Conservation (phyloP, 2,888 invertebrate genomes). For the Hemaris fuciformis region DNA sequence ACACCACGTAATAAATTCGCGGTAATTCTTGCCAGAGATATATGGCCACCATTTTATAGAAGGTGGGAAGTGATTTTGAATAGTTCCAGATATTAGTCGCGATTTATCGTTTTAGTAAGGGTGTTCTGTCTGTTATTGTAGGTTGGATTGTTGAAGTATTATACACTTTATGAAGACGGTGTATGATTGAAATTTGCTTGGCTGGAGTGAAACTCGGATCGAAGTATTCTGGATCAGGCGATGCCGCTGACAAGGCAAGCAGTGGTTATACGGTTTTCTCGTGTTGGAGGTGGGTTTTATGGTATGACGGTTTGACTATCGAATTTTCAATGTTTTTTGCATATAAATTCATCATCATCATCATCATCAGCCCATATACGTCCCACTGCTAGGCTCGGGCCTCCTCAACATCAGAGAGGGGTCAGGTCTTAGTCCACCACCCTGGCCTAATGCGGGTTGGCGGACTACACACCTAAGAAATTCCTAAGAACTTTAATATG, state of each 20-base stretch:
- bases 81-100: conserved; percentile 57
- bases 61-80: conserved; percentile 57
- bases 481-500: no score
- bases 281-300: neutral
- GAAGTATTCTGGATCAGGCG: neutral
- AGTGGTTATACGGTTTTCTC: neutral
- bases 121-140: neutral
- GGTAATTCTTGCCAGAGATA: conserved; percentile 40
- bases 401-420: no score
- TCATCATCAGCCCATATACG: no score
- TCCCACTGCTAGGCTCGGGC: no score
- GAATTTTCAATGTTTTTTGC: no score
- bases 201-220: neutral
- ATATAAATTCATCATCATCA: no score
- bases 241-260: neutral
- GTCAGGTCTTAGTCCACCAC: no score
- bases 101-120: conserved; percentile 46
- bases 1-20: conserved; percentile 38
- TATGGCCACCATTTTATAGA: conserved; percentile 43
- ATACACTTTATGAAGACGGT: neutral
- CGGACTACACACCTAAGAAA: no score
- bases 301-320: neutral
- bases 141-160: neutral
- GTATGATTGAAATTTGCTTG: neutral
- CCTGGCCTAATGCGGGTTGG: no score